Conservation (phyloP, 2,797 vertebrate genomes). For the Poeciliopsis turneri region DNA sequence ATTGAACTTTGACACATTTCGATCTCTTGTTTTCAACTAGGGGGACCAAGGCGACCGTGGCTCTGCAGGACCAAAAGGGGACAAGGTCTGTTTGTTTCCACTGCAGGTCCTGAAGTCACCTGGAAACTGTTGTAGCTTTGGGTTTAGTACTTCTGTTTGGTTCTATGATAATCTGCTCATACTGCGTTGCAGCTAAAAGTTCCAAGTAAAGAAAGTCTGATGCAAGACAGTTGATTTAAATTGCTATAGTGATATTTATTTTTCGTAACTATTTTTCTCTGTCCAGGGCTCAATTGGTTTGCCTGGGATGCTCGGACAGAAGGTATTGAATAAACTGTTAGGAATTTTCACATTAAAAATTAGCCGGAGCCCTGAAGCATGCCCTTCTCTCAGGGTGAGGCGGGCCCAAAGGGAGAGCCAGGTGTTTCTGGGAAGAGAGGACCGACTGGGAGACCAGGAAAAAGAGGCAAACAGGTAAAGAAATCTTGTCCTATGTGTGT, state of each 20-base stretch:
- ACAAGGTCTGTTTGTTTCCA: conserved; percentile 61
- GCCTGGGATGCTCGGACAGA: conserved; percentile 93
- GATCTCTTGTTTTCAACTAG: conserved; percentile 30
- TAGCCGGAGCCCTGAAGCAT: neutral
- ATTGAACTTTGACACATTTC: neutral
- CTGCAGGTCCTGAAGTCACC: neutral
- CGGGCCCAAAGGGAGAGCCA: conserved; percentile 89
- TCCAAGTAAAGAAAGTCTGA: neutral
- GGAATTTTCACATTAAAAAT: neutral
- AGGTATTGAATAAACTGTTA: conserved; percentile 73
- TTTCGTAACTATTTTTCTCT: conserved; percentile 23
- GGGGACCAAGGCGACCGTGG: conserved; percentile 64
- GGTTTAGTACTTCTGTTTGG: neutral
- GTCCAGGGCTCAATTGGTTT: conserved; percentile 82
- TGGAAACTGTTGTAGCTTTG: conserved; percentile 3
- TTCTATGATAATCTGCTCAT: neutral
- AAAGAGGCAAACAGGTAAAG: conserved; percentile 91
- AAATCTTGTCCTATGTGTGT: neutral
- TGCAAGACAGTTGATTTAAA: conserved; percentile 9
- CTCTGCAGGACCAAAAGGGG: conserved; percentile 84
- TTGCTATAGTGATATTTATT: neutral
- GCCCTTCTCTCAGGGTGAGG: conserved; percentile 83
- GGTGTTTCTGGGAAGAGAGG: conserved; percentile 88
- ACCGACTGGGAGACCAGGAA: conserved; percentile 91
- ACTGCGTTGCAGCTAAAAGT: neutral